Evolutionary conservation across 2,113 vertebrate species (phyloP), one percentile per base, ranked within the genome.

Genomic region (Microcebus lehilahytsara): DNA sequence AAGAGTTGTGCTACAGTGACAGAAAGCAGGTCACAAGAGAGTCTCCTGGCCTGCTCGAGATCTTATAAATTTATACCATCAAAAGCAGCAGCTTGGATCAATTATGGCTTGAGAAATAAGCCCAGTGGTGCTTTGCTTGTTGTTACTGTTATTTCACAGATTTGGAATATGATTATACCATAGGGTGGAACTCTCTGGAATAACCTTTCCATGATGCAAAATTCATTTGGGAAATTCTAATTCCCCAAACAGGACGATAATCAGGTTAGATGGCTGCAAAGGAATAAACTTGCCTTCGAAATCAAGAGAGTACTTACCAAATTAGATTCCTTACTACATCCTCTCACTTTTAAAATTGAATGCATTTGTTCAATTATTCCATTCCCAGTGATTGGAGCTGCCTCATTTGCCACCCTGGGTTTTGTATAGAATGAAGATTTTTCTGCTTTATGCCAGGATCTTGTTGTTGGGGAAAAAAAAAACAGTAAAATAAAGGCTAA

Each of bases 181-280:
- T 62, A 60, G 93, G 64, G 27, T 51, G 6, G 56, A 62, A 80
- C 37, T 77, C 85, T 87, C 90, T 92, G 49, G 30, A 89, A 64
- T 69, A 83, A 92, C 58, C 85, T 95, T 96, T 95, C 71, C 77
- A 78, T 77, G 71, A 95, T 88, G 60, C 77, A 37, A 96, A 91
- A 95, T 93, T 89, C 80, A 51, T 72, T 93, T 84, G 92, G 87
- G 95, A 96, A 96, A 95, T 81, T 88, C 58, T 42, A 88, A 93
- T 90, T 97, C 87, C 92, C 87, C 95, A 93, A 93, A 93, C 0
- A 0, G 75, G 90, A 88, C 3, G 19, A 85, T 84, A 95, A 97
- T 96, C 74, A 95, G 66, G 92, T 95, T 97, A 96, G 97, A 46
- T 23, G 67, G 80, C 85, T 92, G 78, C 89, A 92, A 90, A 96